phyloP scores from a whole-genome alignment of 2,888 invertebrate species.

The Sesamia inferens region DNA sequence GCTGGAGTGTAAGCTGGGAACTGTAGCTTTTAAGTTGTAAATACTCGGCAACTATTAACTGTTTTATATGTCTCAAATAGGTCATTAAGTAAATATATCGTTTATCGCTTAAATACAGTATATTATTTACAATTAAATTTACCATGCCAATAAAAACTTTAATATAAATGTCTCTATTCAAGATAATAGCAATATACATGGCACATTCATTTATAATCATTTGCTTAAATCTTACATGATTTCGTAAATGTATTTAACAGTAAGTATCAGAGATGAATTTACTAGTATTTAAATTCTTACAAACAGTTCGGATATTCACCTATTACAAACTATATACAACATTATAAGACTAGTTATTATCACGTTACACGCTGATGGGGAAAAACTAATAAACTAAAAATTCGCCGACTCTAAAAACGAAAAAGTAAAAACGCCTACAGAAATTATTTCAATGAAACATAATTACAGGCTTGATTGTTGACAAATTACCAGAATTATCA shows the following conservation, averaged over 20 bases:
- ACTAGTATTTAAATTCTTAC: slow-evolving; percentile 73
- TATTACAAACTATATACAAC: slow-evolving; percentile 84
- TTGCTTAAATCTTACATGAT: slow-evolving; percentile 68
- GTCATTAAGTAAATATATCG: slow-evolving; percentile 65
- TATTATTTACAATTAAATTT: slow-evolving; percentile 72
- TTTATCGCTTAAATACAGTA: slow-evolving; percentile 66
- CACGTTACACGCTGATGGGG: slow-evolving; percentile 86
- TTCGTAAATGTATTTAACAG: slow-evolving; percentile 65
- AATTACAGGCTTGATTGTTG: slow-evolving; percentile 62
- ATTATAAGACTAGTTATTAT: slow-evolving; percentile 88
- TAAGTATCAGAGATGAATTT: slow-evolving; percentile 72
- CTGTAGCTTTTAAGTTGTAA: slow-evolving; percentile 67
- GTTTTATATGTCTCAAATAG: slow-evolving; percentile 70
- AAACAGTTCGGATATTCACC: slow-evolving; percentile 73
- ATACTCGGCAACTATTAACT: slow-evolving; percentile 71
- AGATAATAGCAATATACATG: slow-evolving; percentile 82
- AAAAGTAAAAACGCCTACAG: slow-evolving; percentile 58
- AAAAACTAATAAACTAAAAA: slow-evolving; percentile 57
- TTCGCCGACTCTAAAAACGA: slow-evolving; percentile 45
- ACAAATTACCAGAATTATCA: slow-evolving; percentile 61
- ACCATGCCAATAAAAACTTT: slow-evolving; percentile 73
- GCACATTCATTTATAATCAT: slow-evolving; percentile 78
- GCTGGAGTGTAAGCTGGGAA: slow-evolving; percentile 73
- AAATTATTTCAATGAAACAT: slow-evolving; percentile 62
- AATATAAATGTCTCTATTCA: slow-evolving; percentile 75